Conservation (phyloP, 2,797 vertebrate species). For the Cuculus canorus region DNA sequence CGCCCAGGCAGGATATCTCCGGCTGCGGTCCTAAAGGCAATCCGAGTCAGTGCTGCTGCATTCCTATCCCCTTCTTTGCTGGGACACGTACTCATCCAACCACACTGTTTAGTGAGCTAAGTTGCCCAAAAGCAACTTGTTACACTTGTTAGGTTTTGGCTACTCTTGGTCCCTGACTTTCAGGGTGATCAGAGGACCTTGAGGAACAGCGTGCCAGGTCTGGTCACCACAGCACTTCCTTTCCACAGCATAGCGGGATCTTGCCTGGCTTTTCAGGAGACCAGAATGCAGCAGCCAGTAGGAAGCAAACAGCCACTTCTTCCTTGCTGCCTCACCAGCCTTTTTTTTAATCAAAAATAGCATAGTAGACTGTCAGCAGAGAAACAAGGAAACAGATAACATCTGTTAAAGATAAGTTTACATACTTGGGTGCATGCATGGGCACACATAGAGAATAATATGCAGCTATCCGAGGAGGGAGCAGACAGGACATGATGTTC, state of each 20-base stretch:
- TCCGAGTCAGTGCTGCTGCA: neutral
- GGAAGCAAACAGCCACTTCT: neutral
- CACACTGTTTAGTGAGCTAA: neutral
- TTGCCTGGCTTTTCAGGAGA: neutral
- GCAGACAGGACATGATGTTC: constrained; percentile 5
- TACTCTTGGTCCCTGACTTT: neutral
- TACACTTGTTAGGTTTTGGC: neutral
- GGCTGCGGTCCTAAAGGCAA: neutral
- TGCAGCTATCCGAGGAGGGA: neutral
- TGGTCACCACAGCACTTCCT: neutral
- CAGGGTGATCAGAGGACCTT: neutral
- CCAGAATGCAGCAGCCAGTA: neutral
- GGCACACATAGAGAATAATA: neutral
- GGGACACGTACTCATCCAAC: neutral
- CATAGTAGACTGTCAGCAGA: neutral
- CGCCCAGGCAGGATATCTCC: neutral
- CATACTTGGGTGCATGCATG: fast-evolving
- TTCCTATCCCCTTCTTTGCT: neutral
- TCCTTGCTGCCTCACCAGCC: neutral
- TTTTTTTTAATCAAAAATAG: neutral
- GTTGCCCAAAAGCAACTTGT: neutral
- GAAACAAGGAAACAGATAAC: constrained; percentile 3
- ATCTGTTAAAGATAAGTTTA: neutral
- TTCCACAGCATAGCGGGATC: neutral
- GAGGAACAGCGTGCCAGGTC: fast-evolving